These are phyloP conservation scores for Belgica antarctica DNA, from an alignment of 2,888 invertebrate species.

Conservation along the genomic window DNA sequence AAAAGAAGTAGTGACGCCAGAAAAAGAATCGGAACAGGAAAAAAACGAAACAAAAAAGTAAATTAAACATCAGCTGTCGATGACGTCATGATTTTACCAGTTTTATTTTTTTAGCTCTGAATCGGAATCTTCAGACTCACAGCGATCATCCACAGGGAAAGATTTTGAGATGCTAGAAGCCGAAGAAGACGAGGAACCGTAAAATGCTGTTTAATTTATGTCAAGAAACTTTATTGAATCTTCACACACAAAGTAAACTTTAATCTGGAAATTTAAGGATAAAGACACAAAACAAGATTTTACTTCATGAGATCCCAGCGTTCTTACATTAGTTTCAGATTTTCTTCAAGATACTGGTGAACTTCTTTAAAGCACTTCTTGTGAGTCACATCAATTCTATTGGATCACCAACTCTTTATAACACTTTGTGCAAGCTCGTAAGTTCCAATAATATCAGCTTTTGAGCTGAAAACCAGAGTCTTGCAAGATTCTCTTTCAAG, in stretches of 20 bases:
- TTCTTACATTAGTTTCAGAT: background rate
- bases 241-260: background rate
- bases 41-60: background rate
- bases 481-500: background rate
- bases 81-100: background rate
- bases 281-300: too few relatives aligned
- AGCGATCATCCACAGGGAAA: conserved; percentile 76
- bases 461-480: background rate
- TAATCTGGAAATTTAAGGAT: background rate
- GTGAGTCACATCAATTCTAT: background rate
- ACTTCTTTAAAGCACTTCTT: background rate
- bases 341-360: background rate
- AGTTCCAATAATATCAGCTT: conserved; percentile 10
- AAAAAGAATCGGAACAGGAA: conserved; percentile 44
- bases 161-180: conserved; percentile 86
- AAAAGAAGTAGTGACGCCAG: conserved; percentile 46
- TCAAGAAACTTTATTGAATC: conserved; percentile 2
- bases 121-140: conserved; percentile 78
- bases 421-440: background rate
- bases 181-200: conserved; percentile 56
- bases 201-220: background rate
- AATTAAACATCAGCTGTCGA: conserved; percentile 11
- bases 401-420: background rate
- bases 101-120: conserved; percentile 55
- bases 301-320: too few relatives aligned